These are phyloP conservation scores for Hyposmocoma kahamanoa DNA, from an alignment of 1,140 invertebrate species.

Conservation along the genomic window DNA sequence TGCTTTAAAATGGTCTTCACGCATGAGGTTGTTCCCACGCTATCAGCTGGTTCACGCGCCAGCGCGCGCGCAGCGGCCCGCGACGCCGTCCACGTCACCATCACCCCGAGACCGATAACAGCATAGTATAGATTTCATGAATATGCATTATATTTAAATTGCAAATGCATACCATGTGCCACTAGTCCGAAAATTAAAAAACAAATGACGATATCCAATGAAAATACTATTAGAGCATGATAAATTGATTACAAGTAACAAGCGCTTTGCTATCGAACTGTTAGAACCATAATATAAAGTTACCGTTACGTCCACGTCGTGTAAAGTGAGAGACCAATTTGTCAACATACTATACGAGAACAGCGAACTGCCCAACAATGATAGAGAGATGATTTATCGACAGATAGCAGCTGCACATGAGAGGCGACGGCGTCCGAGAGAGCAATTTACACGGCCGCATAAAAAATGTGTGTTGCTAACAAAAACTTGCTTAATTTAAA, in stretches of 20 bases:
- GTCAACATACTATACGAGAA: background rate
- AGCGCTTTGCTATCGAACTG: too few relatives aligned
- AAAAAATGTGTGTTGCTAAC: too few relatives aligned
- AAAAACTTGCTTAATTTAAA: too few relatives aligned
- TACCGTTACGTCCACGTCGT: background rate
- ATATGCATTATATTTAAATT: too few relatives aligned
- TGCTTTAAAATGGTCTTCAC: constrained; percentile 15
- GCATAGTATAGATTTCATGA: constrained; percentile 7
- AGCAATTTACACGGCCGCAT: constrained; percentile 39
- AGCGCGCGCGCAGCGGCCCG: constrained; percentile 34
- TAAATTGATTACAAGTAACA: too few relatives aligned
- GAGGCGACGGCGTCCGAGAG: constrained; percentile 27
- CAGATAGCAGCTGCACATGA: constrained; percentile 31
- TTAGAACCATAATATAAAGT: constrained; percentile 2
- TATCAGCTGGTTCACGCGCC: constrained; percentile 59
- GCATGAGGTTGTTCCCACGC: constrained; percentile 51
- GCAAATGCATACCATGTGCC: too few relatives aligned
- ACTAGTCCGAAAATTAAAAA: too few relatives aligned
- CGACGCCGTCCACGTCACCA: constrained; percentile 17
- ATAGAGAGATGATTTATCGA: constrained; percentile 44
- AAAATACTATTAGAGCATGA: too few relatives aligned
- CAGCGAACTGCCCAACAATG: constrained; percentile 12
- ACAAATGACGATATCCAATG: too few relatives aligned
- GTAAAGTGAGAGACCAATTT: constrained; percentile 3
- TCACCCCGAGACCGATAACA: constrained; percentile 13